phyloP scores from a whole-genome alignment of 1,140 invertebrate species.

The Drosophila grimshawi region DNA sequence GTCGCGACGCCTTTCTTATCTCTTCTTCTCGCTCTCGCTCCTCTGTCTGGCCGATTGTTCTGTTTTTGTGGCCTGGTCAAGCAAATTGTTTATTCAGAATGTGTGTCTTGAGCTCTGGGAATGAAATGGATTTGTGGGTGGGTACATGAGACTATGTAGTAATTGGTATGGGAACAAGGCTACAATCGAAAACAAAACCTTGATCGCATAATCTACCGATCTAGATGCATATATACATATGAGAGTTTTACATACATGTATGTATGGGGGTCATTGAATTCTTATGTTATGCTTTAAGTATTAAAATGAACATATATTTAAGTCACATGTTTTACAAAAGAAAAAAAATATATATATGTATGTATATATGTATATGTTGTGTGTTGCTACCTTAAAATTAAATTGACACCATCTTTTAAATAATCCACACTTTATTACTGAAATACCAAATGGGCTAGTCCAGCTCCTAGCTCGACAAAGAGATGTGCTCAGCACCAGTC shows the following conservation, averaged over 20 bases:
- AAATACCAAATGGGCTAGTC: no score
- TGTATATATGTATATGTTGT: no score
- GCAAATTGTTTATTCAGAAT: constrained; percentile 55
- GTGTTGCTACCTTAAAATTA: no score
- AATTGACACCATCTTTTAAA: no score
- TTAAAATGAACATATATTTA: constrained; percentile 6
- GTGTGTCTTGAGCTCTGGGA: constrained; percentile 32
- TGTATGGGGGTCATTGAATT: constrained; percentile 9
- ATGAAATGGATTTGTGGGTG: constrained; percentile 28
- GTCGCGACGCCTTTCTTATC: constrained; percentile 47
- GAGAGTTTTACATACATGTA: not conserved
- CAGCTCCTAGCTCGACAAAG: no score
- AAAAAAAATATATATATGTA: no score
- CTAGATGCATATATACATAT: not conserved
- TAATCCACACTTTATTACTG: no score
- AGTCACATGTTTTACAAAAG: not conserved
- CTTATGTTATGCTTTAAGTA: not conserved
- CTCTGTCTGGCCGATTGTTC: not conserved
- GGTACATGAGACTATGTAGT: not conserved
- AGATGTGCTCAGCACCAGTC: no score
- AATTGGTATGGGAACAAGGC: constrained; percentile 19
- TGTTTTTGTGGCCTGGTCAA: constrained; percentile 7
- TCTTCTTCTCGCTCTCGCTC: not conserved
- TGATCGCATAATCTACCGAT: constrained; percentile 6
- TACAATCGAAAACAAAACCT: not conserved